Evolutionary conservation across 2,113 vertebrate genomes (phyloP), one percentile per base, ranked within the genome.

Genomic region (Petroica traversi): DNA sequence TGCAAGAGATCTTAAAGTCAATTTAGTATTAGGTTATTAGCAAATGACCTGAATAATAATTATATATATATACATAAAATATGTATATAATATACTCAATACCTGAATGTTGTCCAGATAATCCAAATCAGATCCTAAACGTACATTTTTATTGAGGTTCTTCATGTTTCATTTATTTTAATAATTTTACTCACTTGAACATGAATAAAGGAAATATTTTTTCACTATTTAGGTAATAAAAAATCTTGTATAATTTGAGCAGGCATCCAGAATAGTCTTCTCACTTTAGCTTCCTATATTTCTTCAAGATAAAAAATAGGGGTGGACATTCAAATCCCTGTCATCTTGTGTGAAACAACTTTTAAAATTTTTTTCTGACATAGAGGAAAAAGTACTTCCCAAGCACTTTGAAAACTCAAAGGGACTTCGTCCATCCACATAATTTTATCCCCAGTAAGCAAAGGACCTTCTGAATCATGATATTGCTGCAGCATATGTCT

Each of bases 401-500:
- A 68, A 72, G 7, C 6, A 40, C 16, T 5, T 3, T 15, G 15
- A 17, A 78, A 58, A 52, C 4, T 23, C 8, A 14, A 25, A 57
- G 11, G 16, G 7, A 10, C 10, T 43, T 55, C 49, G 25, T 31
- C 43, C 28, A 68, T 52, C 5, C 11, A 24, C 11, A 28, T 40
- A 0, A 5, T 43, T 89, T 77, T 64, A 48, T 31, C 43, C 4
- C 5, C 26, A 61, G 49, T 33, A 89, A 59, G 40, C 5, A 71
- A 88, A 86, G 7, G 19, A 31, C 11, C 33, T 67, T 85, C 40
- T 87, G 19, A 62, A 81, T 59, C 31, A 51, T 6, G 5, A 9
- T 63, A 38, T 31, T 77, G 18, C 28, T 75, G 29, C 24, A 83
- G 52, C 54, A 51, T 84, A 66, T 86, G 68, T 77, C 71, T 96